These are phyloP conservation scores for Lampris megalopsis DNA, from an alignment of 2,113 vertebrate genomes.

Conservation along the genomic window DNA sequence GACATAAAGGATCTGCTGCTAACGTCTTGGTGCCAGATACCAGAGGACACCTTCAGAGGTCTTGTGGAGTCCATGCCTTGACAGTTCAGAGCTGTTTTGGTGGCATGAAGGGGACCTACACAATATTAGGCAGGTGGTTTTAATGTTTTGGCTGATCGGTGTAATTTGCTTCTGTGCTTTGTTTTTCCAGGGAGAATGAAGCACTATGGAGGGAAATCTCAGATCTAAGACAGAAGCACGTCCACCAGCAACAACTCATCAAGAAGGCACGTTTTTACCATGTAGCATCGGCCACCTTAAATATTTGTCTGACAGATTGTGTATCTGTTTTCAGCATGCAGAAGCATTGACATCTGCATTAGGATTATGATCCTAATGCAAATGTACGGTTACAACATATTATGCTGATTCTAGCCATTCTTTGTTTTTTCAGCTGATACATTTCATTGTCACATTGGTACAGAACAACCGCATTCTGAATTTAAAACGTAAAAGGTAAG, in stretches of 20 bases:
- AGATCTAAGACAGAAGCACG: constrained; percentile 93
- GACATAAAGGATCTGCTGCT: too few relatives aligned
- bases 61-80: too few relatives aligned
- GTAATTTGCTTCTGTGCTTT: background rate
- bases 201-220: constrained; percentile 95
- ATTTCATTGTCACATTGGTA: constrained; percentile 95
- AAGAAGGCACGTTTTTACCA: constrained; percentile 84
- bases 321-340: background rate
- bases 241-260: constrained; percentile 94
- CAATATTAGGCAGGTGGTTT: too few relatives aligned
- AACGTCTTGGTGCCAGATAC: too few relatives aligned
- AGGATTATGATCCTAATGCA: too few relatives aligned
- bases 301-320: background rate
- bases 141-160: too few relatives aligned
- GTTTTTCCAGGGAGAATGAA: constrained; percentile 90
- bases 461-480: constrained; percentile 95
- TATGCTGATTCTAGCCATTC: background rate
- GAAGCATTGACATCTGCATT: too few relatives aligned
- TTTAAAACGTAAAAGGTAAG: constrained; percentile 95
- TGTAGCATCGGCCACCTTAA: background rate
- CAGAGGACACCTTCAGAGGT: too few relatives aligned
- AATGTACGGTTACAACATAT: background rate
- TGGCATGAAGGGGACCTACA: too few relatives aligned
- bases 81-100: too few relatives aligned
- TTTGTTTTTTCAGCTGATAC: constrained; percentile 87